phyloP scores from a whole-genome alignment of 2,797 vertebrate genomes.

The Schizothorax lantsangensis region DNA sequence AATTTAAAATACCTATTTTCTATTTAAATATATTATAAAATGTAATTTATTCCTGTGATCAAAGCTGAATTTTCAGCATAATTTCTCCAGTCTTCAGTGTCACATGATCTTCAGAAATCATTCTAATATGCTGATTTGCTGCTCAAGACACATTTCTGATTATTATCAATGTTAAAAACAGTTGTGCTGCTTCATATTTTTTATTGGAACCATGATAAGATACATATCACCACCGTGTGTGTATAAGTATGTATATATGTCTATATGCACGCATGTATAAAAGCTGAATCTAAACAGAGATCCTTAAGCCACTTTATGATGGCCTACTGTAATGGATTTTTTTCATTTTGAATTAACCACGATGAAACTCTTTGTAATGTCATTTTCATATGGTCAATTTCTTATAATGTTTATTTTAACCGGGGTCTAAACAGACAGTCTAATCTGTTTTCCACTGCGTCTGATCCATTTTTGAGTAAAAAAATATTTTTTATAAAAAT shows the following conservation, averaged over 20 bases:
- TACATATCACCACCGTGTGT: neutral
- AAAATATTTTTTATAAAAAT: conserved; percentile 18
- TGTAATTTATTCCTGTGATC: neutral
- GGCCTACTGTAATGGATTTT: neutral
- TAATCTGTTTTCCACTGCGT: neutral
- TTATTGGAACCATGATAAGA: neutral
- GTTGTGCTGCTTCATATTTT: neutral
- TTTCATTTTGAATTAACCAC: neutral
- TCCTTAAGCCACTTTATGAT: neutral
- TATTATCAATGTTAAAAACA: neutral
- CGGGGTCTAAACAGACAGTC: neutral
- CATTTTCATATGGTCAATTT: neutral
- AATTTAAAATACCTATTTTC: neutral
- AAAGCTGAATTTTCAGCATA: neutral
- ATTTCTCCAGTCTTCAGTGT: neutral
- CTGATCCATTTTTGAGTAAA: neutral
- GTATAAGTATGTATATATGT: too few species aligned
- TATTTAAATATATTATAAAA: neutral
- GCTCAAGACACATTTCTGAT: neutral
- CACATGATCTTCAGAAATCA: neutral
- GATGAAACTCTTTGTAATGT: neutral
- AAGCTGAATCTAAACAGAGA: neutral
- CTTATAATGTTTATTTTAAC: neutral
- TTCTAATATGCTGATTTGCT: neutral
- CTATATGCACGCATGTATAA: neutral